A percentile compares a stretch with the other conserved stretches of the same genome.
These are phyloP conservation scores for Sarcophilus harrisii DNA, from an alignment of 2,797 vertebrate genomes.

Conservation along the genomic window DNA sequence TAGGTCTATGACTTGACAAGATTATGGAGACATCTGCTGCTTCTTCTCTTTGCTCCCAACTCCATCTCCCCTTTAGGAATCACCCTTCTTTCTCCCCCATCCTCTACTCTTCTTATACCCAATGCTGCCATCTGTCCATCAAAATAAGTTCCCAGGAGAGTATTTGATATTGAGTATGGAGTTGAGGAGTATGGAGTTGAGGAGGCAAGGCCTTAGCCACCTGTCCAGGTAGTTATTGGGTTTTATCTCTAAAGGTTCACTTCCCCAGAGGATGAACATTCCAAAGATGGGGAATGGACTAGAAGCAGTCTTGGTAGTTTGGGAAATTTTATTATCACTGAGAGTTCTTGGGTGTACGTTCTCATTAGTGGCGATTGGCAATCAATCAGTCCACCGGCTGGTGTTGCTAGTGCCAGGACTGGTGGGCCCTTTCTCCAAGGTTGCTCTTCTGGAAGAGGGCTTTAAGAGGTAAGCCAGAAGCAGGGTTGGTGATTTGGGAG, in stretches of 20 bases:
- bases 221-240: background rate
- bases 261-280: background rate
- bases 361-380: background rate
- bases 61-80: background rate
- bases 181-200: too few relatives aligned
- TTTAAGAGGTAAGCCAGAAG: background rate
- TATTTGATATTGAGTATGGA: background rate
- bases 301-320: background rate
- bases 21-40: background rate
- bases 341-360: background rate
- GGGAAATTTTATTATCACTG: background rate
- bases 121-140: background rate
- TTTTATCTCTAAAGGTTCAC: background rate
- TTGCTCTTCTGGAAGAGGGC: background rate
- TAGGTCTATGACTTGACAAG: background rate
- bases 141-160: background rate
- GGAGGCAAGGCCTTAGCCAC: background rate
- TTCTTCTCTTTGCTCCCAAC: background rate
- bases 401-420: background rate
- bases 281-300: background rate
- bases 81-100: background rate
- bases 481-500: background rate
- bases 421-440: background rate
- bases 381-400: background rate
- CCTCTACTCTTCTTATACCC: background rate